phyloP scores from a whole-genome alignment of 2,113 vertebrate genomes.

The Hippocampus abdominalis region DNA sequence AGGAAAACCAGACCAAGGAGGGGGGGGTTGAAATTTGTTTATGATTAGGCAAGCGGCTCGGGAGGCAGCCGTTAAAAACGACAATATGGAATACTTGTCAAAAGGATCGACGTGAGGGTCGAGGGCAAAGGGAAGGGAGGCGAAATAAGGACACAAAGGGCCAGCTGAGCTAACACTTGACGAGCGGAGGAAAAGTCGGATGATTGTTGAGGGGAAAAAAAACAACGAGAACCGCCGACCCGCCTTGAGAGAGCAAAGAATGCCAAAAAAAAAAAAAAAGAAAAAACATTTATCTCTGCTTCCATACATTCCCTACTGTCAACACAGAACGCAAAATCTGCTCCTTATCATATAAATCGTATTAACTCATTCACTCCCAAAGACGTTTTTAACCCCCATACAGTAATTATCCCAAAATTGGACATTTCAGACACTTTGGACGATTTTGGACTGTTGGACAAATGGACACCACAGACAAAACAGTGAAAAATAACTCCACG shows the following conservation, averaged over 20 bases:
- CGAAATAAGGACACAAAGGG: conserved; percentile 14
- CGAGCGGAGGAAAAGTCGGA: not conserved
- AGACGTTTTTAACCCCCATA: too few relatives aligned
- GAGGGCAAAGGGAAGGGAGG: conserved; percentile 13
- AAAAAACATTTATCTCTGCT: conserved; percentile 22
- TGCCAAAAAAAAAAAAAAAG: not conserved
- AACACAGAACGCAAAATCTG: conserved; percentile 22
- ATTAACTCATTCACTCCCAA: too few relatives aligned
- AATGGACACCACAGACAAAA: too few relatives aligned
- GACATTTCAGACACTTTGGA: too few relatives aligned
- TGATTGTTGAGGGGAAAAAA: not conserved
- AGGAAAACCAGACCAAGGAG: conserved; percentile 20
- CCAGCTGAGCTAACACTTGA: conserved; percentile 31
- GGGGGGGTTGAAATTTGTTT: conserved; percentile 16
- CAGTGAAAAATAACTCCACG: too few relatives aligned
- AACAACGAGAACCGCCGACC: too few relatives aligned
- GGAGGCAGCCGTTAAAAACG: conserved; percentile 10
- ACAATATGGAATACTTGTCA: conserved; percentile 5
- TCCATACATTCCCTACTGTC: conserved; percentile 15
- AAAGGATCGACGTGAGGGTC: conserved; percentile 16
- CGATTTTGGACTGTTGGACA: too few relatives aligned
- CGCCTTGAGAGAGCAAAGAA: not conserved
- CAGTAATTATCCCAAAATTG: too few relatives aligned
- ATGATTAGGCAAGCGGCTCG: conserved; percentile 9
- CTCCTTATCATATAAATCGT: conserved; percentile 38